These are phyloP conservation scores for Daboia siamensis DNA, from an alignment of 2,113 vertebrate genomes.

Conservation along the genomic window DNA sequence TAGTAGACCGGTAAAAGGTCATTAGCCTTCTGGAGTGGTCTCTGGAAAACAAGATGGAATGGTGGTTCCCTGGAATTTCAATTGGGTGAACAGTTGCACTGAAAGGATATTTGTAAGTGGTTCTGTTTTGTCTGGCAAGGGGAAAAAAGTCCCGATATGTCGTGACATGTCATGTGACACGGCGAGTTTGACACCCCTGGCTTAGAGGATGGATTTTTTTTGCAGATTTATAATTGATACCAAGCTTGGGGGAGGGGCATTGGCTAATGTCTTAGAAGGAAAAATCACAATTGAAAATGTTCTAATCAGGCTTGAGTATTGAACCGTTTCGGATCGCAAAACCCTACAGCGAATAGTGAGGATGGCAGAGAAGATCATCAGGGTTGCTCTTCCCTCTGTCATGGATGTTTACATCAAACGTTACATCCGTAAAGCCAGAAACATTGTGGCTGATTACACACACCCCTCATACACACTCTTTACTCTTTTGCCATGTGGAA, in stretches of 20 bases:
- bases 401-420: too few species aligned
- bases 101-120: not conserved
- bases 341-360: too few species aligned
- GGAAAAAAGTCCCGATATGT: too few species aligned
- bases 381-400: too few species aligned
- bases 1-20: too few species aligned
- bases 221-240: not conserved
- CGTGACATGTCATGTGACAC: too few species aligned
- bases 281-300: not conserved
- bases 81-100: not conserved
- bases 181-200: too few species aligned
- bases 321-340: not conserved
- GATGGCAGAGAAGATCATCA: too few species aligned
- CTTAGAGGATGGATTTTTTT: not conserved
- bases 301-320: not conserved
- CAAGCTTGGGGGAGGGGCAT: not conserved
- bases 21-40: not conserved
- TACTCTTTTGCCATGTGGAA: too few species aligned
- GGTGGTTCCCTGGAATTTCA: not conserved
- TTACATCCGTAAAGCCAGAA: too few species aligned
- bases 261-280: not conserved
- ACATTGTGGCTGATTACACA: too few species aligned
- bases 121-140: not conserved
- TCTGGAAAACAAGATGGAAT: not conserved
- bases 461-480: too few species aligned